These are phyloP conservation scores for Bambusicola thoracicus DNA, from an alignment of 2,113 vertebrate species.

Conservation along the genomic window DNA sequence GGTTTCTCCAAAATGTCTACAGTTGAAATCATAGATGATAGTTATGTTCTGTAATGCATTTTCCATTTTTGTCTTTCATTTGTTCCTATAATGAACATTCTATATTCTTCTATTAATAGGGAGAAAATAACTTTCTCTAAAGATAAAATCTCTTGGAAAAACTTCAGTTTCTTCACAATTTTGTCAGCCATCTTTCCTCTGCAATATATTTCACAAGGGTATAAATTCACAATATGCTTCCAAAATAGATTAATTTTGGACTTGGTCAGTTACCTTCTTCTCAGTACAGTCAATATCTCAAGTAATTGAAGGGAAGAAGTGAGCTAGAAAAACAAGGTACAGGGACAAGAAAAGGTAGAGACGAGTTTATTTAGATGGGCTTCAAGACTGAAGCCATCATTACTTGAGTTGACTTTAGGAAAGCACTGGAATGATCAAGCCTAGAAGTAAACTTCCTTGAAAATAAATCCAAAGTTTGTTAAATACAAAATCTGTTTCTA, in stretches of 20 bases:
- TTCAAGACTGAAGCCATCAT: neutral
- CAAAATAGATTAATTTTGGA: neutral
- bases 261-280: neutral
- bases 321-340: neutral
- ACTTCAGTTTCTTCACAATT: neutral
- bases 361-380: neutral
- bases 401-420: neutral
- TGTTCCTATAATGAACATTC: neutral
- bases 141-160: neutral
- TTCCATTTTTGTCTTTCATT: neutral
- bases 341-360: neutral
- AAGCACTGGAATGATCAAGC: neutral
- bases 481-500: neutral
- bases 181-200: neutral
- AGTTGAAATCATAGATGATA: neutral
- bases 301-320: neutral
- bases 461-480: neutral
- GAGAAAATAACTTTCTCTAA: neutral
- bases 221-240: neutral
- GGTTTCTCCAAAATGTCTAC: neutral
- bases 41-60: neutral
- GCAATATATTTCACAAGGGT: neutral
- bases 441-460: neutral
- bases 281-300: neutral
- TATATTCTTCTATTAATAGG: neutral